Evolutionary conservation across 2,113 vertebrate genomes (phyloP), one percentile per base, ranked within the genome.

Genomic region (Anseranas semipalmata): DNA sequence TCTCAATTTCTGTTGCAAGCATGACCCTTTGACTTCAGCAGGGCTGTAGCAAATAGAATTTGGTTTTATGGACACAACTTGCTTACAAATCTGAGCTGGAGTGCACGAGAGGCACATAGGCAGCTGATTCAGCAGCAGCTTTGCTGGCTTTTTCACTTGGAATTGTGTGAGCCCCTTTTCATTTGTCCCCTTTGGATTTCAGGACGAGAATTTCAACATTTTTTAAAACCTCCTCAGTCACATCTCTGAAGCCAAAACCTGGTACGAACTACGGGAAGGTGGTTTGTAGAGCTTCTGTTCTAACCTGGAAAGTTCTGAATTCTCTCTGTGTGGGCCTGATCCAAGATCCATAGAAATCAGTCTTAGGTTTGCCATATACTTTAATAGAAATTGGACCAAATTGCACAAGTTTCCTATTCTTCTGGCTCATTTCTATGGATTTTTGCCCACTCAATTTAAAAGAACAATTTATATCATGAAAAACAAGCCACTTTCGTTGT

Each of bases 261-360:
- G 74, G 48, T 85, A 93, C 9, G 43, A 92, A 28, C 77, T 56
- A n/a, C 22, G 33, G 73, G 27, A 92, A 80, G 73, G 87, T 88
- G 12, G 83, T 86, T 92, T 89, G 60, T 75, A 94, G 84, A 60
- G 52, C 81, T 95, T 91, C 94, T 95, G 43, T 96, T 91, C 70
- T 94, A 59, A 90, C n/a, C 56, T 92, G 73, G 62, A 68, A 88
- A 89, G 48, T 39, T 48, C 77, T 87, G 58, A 81, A 87, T 94
- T 96, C 85, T 76, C 68, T 76, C 73, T 5, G 1, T 66, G 59
- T 80, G 81, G 48, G 76, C 65, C 68, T 89, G 48, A 63, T 95
- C 94, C 74, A 96, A 92, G 74, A 91, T 52, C 81, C 66, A 48
- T 78, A 85, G 84, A 92, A 92, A 92, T 86, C 65, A 75, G 5